Evolutionary conservation across 2,113 vertebrate genomes (phyloP).

Genomic region (Oreochromis tanganicae): DNA sequence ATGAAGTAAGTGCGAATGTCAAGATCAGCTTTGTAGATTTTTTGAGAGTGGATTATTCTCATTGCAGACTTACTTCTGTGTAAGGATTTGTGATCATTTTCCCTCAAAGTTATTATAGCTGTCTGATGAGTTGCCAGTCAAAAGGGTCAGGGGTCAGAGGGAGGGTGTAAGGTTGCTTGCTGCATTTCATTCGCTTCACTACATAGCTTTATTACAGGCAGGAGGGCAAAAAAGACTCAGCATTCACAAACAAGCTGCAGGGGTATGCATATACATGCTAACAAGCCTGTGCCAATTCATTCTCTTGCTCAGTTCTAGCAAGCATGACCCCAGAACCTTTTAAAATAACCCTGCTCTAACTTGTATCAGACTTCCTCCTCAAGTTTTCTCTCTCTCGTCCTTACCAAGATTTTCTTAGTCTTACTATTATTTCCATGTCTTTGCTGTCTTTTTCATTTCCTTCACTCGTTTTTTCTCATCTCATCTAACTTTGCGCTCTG

Average conservation of each 20-base stretch:
- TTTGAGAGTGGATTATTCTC: background rate
- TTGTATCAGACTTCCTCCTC: background rate
- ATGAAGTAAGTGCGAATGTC: background rate
- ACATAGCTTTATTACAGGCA: constrained; percentile 33
- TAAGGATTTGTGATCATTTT: background rate
- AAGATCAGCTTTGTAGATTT: background rate
- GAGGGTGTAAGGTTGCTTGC: constrained; percentile 29
- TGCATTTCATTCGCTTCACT: background rate
- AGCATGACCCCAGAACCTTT: constrained; percentile 33
- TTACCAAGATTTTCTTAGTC: background rate
- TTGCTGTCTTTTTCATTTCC: background rate
- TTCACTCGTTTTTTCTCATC: background rate
- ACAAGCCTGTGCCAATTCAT: constrained; percentile 18
- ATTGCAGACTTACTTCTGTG: background rate
- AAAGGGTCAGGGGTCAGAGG: constrained; percentile 28
- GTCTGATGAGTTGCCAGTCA: constrained; percentile 42
- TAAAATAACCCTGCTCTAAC: background rate
- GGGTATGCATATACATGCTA: constrained; percentile 53
- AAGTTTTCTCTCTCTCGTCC: background rate
- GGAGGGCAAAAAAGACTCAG: constrained; percentile 16
- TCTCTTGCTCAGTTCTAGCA: background rate
- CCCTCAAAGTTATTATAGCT: background rate
- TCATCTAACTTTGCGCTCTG: background rate
- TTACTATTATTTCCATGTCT: background rate
- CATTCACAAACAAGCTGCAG: constrained; percentile 42